phyloP scores from a whole-genome alignment of 2,888 invertebrate genomes.

The Drosophila yooni region DNA sequence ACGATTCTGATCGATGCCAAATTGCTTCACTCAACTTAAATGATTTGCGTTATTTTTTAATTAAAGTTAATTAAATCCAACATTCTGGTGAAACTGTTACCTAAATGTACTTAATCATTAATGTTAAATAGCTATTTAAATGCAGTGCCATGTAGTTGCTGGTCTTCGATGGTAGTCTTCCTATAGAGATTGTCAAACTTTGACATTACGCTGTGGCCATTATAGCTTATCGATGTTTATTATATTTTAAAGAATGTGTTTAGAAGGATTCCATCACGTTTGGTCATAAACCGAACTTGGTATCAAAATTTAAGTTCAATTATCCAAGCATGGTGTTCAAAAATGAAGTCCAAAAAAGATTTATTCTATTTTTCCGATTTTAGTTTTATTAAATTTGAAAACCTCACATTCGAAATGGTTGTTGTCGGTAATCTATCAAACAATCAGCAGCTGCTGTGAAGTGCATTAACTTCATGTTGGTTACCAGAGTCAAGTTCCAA shows the following conservation, averaged over 20 bases:
- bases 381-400: background rate
- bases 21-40: background rate
- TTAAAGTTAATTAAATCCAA: no score
- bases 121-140: background rate
- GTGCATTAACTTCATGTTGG: conserved; percentile 14
- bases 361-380: no score
- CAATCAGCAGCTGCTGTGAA: background rate
- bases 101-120: background rate
- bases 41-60: no score
- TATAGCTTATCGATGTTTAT: background rate
- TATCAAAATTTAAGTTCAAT: background rate
- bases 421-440: background rate
- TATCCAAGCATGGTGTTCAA: background rate
- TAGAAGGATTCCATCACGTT: background rate
- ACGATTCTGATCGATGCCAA: no score
- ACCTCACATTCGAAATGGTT: background rate
- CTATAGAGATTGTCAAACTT: background rate
- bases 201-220: background rate
- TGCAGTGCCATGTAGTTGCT: background rate
- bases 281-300: background rate
- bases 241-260: background rate
- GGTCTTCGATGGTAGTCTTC: no score
- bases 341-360: background rate
- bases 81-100: background rate
- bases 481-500: conserved; percentile 17